Percentiles rank a stretch among this genome's conserved stretches.
Conservation (phyloP, 2,888 invertebrate species). For the Hydropsyche betteni region DNA sequence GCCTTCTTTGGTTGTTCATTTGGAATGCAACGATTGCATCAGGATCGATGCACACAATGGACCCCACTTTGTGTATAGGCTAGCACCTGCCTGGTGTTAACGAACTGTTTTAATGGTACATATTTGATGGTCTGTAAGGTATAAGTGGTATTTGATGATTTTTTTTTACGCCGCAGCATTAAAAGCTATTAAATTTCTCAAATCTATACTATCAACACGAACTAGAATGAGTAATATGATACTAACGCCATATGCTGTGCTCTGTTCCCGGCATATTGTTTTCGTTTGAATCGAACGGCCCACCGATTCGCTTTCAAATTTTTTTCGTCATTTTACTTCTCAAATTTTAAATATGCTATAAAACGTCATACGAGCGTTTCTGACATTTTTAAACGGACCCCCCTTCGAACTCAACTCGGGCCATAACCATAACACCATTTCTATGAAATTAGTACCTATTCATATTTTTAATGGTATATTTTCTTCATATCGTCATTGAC, state of each 20-base stretch:
- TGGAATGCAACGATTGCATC: slow-evolving; percentile 19
- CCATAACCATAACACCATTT: too few species aligned
- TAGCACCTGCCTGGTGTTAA: too few species aligned
- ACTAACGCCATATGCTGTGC: background rate
- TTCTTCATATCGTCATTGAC: too few species aligned
- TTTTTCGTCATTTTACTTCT: background rate
- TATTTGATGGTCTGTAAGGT: too few species aligned
- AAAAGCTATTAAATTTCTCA: background rate
- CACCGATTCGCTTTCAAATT: background rate
- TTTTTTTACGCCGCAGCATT: background rate
- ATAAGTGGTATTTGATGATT: too few species aligned
- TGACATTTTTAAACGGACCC: too few species aligned
- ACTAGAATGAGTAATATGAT: background rate
- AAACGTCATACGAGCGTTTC: too few species aligned
- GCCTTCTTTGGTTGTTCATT: background rate
- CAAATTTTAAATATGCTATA: background rate
- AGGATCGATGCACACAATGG: slow-evolving; percentile 2
- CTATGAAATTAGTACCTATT: too few species aligned
- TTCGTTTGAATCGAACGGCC: background rate
- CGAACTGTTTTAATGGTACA: too few species aligned
- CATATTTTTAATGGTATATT: too few species aligned
- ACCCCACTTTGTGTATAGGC: background rate
- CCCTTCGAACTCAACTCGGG: too few species aligned
- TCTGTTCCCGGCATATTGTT: background rate
- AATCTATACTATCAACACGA: background rate